phyloP scores from a whole-genome alignment of 2,888 invertebrate genomes.

The Drosophila hawaiiensis region DNA sequence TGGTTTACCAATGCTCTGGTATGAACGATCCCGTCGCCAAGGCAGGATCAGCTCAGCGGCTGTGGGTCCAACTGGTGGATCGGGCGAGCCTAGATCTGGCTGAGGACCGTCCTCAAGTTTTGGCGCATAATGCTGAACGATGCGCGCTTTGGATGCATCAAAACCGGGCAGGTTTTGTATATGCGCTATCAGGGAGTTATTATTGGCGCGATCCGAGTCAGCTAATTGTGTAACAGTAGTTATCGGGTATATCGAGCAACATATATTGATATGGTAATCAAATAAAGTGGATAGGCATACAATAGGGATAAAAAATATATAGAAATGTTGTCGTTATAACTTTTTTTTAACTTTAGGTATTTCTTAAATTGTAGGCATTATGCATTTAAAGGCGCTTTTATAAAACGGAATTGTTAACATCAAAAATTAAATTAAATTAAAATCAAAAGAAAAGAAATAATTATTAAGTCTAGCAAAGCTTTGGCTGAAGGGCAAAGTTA shows the following conservation, averaged over 20 bases:
- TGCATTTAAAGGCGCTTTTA: constrained; percentile 27
- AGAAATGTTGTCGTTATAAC: constrained; percentile 73
- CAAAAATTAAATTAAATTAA: constrained; percentile 1
- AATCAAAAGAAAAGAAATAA: constrained; percentile 31
- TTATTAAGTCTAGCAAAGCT: constrained; percentile 33
- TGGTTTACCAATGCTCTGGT: constrained; percentile 90
- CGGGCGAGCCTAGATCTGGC: constrained; percentile 83
- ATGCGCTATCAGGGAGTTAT: constrained; percentile 90
- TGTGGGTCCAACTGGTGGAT: constrained; percentile 87
- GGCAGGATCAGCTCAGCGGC: constrained; percentile 93
- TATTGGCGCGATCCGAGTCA: constrained; percentile 87
- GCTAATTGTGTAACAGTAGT: constrained; percentile 67
- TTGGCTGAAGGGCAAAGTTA: constrained; percentile 2
- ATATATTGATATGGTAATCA: constrained; percentile 62
- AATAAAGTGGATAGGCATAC: constrained; percentile 73
- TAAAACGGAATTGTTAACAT: neutral
- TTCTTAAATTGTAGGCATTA: constrained; percentile 19
- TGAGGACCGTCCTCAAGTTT: constrained; percentile 80
- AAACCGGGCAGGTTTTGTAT: constrained; percentile 89
- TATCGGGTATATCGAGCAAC: constrained; percentile 47
- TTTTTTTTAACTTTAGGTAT: constrained; percentile 28
- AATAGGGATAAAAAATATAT: constrained; percentile 64
- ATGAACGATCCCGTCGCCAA: constrained; percentile 92
- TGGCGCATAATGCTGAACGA: constrained; percentile 89
- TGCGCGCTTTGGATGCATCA: constrained; percentile 89